Percentiles rank a stretch among this genome's conserved stretches.
Conservation (phyloP, 1,140 invertebrate genomes). For the Bicyclus anynana region DNA sequence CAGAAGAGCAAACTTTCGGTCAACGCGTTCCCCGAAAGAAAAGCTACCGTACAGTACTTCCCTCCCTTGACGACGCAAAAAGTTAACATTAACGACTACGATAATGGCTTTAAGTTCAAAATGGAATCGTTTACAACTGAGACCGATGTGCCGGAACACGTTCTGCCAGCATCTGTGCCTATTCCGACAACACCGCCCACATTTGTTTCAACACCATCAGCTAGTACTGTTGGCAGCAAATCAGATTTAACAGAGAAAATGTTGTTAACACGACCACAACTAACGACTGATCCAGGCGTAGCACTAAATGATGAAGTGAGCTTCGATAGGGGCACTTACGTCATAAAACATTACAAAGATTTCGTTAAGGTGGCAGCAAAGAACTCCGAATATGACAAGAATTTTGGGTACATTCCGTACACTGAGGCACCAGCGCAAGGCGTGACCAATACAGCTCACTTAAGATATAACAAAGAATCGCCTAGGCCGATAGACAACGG, state of each 20-base stretch:
- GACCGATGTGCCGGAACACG: slow-evolving; percentile 30
- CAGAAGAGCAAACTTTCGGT: background rate
- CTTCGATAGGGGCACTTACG: slow-evolving; percentile 46
- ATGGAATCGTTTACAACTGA: slow-evolving; percentile 37
- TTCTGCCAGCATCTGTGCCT: slow-evolving; percentile 16
- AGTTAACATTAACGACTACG: slow-evolving; percentile 40
- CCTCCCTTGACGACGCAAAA: slow-evolving; percentile 46
- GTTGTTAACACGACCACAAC: slow-evolving; percentile 34
- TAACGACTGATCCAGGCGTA: slow-evolving; percentile 17
- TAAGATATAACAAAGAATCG: slow-evolving; percentile 18
- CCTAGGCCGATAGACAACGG: slow-evolving; percentile 29
- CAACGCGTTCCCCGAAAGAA: slow-evolving; percentile 35
- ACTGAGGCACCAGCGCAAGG: slow-evolving; percentile 33
- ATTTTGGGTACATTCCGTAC: slow-evolving; percentile 32
- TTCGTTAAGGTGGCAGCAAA: slow-evolving; percentile 48
- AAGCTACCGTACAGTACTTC: slow-evolving; percentile 59
- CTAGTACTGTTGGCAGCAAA: background rate
- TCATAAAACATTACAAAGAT: slow-evolving; percentile 57
- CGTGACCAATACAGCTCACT: slow-evolving; percentile 33
- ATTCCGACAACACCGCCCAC: slow-evolving; percentile 9
- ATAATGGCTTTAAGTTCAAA: slow-evolving; percentile 39
- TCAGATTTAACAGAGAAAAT: slow-evolving; percentile 8
- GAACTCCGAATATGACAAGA: slow-evolving; percentile 42
- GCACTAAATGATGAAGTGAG: slow-evolving; percentile 28
- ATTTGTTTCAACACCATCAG: no score